Conservation (phyloP, 2,888 invertebrate genomes). For the Omphaloscelis lunosa region DNA sequence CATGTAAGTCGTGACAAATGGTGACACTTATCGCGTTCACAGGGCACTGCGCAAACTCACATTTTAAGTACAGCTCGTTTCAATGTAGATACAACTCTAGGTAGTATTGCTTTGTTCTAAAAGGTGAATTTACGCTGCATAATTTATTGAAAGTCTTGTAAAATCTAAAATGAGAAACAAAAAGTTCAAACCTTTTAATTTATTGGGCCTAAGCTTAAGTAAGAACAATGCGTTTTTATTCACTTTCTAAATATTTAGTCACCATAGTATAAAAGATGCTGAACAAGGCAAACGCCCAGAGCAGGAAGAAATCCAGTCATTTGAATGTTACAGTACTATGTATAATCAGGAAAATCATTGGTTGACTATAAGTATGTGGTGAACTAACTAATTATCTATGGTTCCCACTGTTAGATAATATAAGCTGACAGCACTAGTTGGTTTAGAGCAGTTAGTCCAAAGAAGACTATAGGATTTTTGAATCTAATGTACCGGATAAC, state of each 20-base stretch:
- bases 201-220: background rate
- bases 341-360: background rate
- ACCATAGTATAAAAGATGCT: background rate
- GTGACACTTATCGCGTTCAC: conserved; percentile 62
- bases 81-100: background rate
- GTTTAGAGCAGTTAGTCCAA: too few relatives aligned
- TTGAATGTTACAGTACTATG: background rate
- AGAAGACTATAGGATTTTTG: too few relatives aligned
- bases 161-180: background rate
- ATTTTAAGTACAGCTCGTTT: conserved; percentile 36
- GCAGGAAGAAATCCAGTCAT: background rate
- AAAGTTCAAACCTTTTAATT: background rate
- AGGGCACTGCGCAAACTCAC: conserved; percentile 50
- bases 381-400: too few relatives aligned
- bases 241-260: background rate
- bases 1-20: conserved; percentile 65
- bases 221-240: background rate
- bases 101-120: background rate
- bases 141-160: background rate
- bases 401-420: too few relatives aligned
- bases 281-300: background rate
- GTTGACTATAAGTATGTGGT: too few relatives aligned
- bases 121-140: background rate
- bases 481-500: too few relatives aligned
- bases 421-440: too few relatives aligned